Evolutionary conservation across 1,140 invertebrate genomes (phyloP).

Genomic region (Drosophila hydei): DNA sequence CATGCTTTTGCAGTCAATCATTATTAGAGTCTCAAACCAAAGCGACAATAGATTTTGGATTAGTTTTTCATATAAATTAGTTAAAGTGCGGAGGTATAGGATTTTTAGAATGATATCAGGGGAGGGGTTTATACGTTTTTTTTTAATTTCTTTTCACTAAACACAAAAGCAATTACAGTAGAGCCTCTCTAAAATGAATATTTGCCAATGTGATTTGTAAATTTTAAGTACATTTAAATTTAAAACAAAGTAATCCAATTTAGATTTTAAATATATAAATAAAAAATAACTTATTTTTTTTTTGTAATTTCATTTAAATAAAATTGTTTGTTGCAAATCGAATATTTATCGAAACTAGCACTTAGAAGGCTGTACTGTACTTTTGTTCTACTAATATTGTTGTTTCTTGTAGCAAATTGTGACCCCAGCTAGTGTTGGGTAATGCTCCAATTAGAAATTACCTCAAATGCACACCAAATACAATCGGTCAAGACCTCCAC

Average conservation of each 20-base stretch:
- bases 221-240: too few species aligned
- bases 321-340: too few species aligned
- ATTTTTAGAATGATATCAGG: background rate
- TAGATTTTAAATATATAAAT: too few species aligned
- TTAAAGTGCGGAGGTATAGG: background rate
- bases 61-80: conserved; percentile 4
- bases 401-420: conserved; percentile 47
- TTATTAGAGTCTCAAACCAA: conserved; percentile 13
- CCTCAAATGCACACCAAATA: conserved; percentile 92
- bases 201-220: too few species aligned
- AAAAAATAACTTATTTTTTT: too few species aligned
- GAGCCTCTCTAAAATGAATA: too few species aligned
- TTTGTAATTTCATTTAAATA: too few species aligned
- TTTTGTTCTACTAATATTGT: too few species aligned
- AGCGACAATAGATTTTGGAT: conserved; percentile 10
- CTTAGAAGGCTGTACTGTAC: too few species aligned
- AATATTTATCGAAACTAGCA: too few species aligned
- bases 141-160: background rate
- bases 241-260: too few species aligned
- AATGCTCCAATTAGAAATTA: conserved; percentile 84
- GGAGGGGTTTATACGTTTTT: background rate
- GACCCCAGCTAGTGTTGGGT: background rate
- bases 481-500: conserved; percentile 89
- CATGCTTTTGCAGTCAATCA: conserved; percentile 9
- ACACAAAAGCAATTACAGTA: too few species aligned